Evolutionary conservation across 2,888 invertebrate species (phyloP).

Genomic region (Cephus spinipes): DNA sequence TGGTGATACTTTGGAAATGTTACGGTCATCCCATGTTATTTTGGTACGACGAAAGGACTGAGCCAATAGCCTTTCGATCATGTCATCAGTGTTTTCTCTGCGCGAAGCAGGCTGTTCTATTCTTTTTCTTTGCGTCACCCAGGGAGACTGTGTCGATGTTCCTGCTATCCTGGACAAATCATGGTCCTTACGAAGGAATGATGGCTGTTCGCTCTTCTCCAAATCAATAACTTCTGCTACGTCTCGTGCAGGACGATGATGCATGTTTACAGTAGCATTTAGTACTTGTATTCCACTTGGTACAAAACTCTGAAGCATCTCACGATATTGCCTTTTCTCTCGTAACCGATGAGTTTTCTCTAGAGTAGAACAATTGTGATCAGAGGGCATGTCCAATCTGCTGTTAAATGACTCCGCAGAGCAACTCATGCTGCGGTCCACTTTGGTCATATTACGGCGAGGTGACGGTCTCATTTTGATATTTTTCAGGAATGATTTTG

Average conservation of each 20-base stretch:
- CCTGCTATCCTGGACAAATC: neutral
- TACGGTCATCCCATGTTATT: neutral
- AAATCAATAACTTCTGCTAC: slow-evolving; percentile 49
- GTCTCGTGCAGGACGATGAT: slow-evolving; percentile 20
- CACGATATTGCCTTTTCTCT: slow-evolving; percentile 51
- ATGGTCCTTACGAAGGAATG: neutral
- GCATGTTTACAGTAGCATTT: slow-evolving; percentile 26
- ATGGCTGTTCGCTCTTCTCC: slow-evolving; percentile 38
- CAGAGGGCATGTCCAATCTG: neutral
- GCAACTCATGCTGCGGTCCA: neutral
- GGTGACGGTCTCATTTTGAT: neutral
- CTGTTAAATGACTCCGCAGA: slow-evolving; percentile 5
- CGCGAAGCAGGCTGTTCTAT: neutral
- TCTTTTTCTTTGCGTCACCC: neutral
- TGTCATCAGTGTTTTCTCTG: neutral
- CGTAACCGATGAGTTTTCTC: slow-evolving; percentile 38
- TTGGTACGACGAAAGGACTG: neutral
- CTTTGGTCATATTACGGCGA: neutral
- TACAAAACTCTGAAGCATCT: slow-evolving; percentile 47
- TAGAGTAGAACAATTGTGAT: slow-evolving; percentile 9
- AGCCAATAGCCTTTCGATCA: neutral
- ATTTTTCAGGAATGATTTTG: neutral
- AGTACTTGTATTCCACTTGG: slow-evolving; percentile 39
- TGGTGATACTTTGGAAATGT: neutral
- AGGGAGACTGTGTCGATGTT: neutral